Percentiles rank a stretch among this genome's conserved stretches.
phyloP scores from a whole-genome alignment of 2,797 vertebrate genomes.

The Alectoris magna region DNA sequence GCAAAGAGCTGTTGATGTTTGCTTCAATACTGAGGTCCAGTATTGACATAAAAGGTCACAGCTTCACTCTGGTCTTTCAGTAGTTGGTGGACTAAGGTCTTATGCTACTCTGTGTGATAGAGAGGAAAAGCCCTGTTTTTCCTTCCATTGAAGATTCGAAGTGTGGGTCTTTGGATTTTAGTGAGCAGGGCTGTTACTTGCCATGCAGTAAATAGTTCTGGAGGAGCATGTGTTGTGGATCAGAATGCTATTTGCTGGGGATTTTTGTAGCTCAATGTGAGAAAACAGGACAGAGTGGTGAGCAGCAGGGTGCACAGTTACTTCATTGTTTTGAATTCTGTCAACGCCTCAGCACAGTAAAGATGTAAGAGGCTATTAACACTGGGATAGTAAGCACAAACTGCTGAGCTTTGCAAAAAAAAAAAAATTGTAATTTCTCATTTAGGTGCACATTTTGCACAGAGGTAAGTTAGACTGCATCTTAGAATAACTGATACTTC shows the following conservation, averaged over 20 bases:
- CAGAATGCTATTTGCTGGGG: neutral
- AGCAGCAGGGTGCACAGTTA: neutral
- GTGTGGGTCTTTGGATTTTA: neutral
- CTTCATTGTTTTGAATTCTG: neutral
- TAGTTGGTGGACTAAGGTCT: neutral
- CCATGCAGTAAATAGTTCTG: neutral
- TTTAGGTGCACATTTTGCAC: neutral
- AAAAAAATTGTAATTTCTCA: neutral
- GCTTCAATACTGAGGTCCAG: neutral
- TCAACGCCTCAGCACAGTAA: neutral
- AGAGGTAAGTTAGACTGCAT: neutral
- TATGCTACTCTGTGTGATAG: neutral
- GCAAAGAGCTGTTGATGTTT: neutral
- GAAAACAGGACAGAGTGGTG: neutral
- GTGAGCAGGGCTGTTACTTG: fast-evolving
- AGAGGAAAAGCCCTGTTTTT: neutral
- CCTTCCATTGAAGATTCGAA: neutral
- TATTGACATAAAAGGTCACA: neutral
- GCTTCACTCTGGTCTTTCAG: neutral
- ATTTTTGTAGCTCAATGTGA: neutral
- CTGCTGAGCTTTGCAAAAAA: neutral
- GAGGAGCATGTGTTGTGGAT: neutral
- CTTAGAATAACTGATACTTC: neutral
- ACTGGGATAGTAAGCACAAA: neutral
- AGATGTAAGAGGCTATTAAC: neutral